Conservation (phyloP, 2,888 invertebrate species). For the Mimas tiliae region DNA sequence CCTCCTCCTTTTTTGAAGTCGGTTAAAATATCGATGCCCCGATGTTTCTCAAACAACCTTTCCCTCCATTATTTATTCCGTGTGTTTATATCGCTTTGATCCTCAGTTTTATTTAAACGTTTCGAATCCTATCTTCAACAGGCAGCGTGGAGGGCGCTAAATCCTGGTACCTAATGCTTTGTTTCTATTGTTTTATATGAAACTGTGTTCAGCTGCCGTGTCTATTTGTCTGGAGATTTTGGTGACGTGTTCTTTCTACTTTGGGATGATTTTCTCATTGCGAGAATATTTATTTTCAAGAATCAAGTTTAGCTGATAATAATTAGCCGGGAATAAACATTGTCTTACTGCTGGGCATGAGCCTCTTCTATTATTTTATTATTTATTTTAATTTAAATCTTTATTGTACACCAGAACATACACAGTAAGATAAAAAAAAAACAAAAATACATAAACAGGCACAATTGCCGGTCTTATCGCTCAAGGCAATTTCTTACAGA, state of each 20-base stretch:
- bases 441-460: no score
- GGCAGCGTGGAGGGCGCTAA: constrained; percentile 8
- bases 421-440: no score
- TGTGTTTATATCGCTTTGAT: background rate
- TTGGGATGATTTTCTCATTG: background rate
- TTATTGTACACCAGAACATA: no score
- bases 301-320: no score
- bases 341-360: no score
- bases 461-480: no score
- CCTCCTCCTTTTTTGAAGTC: no score
- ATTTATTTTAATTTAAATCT: no score
- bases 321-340: no score
- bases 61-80: background rate
- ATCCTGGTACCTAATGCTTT: background rate
- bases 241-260: background rate
- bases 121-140: constrained; percentile 1
- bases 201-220: background rate
- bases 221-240: background rate
- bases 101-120: constrained; percentile 17
- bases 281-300: no score
- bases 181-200: constrained; percentile 4
- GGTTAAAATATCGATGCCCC: background rate
- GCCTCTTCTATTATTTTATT: no score
- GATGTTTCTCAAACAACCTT: background rate
- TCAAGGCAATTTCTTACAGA: no score